Percentiles rank a stretch among this genome's conserved stretches.
Evolutionary conservation across 2,888 invertebrate species (phyloP).

Genomic region (Sphecodes monilicornis): DNA sequence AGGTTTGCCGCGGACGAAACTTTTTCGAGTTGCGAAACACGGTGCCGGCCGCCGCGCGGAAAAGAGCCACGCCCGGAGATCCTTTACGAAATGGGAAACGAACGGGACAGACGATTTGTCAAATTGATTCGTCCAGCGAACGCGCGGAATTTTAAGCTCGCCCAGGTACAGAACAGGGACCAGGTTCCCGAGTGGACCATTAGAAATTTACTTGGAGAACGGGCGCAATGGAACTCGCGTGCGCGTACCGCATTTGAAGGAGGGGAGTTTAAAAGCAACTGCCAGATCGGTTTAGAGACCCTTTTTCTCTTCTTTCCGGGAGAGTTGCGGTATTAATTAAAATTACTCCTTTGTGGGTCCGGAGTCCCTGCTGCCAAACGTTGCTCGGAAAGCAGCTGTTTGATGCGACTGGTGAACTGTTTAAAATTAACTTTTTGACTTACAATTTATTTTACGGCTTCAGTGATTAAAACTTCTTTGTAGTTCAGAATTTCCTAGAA

Average conservation of each 20-base stretch:
- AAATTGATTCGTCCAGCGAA: conserved; percentile 48
- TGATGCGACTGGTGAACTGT: too few relatives aligned
- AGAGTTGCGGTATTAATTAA: not conserved
- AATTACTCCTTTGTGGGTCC: not conserved
- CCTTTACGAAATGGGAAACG: conserved; percentile 30
- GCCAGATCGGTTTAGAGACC: not conserved
- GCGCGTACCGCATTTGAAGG: conserved; percentile 14
- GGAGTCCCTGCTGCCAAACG: not conserved
- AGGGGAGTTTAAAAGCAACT: not conserved
- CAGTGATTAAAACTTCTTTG: too few relatives aligned
- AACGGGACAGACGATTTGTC: conserved; percentile 58
- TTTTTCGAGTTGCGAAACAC: conserved; percentile 47
- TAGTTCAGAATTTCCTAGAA: too few relatives aligned
- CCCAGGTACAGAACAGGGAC: not conserved
- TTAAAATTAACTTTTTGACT: too few relatives aligned
- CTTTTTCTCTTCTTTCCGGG: not conserved
- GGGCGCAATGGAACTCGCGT: conserved; percentile 3
- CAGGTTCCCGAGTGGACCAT: not conserved
- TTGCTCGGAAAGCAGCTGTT: too few relatives aligned
- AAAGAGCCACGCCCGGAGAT: conserved; percentile 39
- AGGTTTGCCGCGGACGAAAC: conserved; percentile 51
- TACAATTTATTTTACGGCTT: too few relatives aligned
- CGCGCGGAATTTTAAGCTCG: conserved; percentile 48
- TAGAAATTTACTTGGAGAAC: conserved; percentile 13
- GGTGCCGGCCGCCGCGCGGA: conserved; percentile 1